These are phyloP conservation scores for Anhinga rufa DNA, from an alignment of 2,113 vertebrate genomes.

Conservation along the genomic window DNA sequence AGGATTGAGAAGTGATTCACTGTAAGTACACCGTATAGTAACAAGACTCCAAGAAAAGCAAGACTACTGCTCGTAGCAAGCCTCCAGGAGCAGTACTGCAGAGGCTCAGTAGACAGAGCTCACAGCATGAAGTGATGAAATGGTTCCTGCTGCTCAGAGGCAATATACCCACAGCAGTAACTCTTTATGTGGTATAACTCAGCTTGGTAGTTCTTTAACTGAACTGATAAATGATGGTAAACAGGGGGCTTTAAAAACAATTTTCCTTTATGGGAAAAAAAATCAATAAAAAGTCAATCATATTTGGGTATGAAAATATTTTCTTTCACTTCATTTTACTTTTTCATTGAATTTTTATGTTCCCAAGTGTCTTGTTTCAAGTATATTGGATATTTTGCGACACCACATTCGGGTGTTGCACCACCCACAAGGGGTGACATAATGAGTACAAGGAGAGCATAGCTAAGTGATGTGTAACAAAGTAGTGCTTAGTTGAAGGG, in stretches of 20 bases:
- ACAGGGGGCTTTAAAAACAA: background rate
- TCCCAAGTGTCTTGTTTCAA: slow-evolving; percentile 22
- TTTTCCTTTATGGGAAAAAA: background rate
- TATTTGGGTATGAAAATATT: background rate
- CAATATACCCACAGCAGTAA: background rate
- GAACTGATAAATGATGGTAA: background rate
- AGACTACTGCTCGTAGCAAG: fast-evolving
- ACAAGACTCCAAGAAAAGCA: background rate
- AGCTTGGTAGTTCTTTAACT: background rate
- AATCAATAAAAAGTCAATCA: background rate
- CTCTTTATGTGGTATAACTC: background rate
- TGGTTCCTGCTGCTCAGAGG: background rate
- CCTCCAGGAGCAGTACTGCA: background rate
- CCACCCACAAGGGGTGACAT: background rate
- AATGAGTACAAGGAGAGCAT: background rate
- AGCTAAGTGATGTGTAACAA: slow-evolving; percentile 26
- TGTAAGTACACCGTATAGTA: background rate
- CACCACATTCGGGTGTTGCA: background rate
- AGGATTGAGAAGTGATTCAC: background rate
- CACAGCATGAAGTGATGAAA: background rate
- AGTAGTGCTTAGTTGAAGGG: background rate
- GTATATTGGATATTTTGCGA: slow-evolving; percentile 10
- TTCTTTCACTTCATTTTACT: background rate
- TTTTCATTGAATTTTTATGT: background rate
- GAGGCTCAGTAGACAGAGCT: background rate